Conservation (phyloP, 2,888 invertebrate genomes). For the Tridacna gigas region DNA sequence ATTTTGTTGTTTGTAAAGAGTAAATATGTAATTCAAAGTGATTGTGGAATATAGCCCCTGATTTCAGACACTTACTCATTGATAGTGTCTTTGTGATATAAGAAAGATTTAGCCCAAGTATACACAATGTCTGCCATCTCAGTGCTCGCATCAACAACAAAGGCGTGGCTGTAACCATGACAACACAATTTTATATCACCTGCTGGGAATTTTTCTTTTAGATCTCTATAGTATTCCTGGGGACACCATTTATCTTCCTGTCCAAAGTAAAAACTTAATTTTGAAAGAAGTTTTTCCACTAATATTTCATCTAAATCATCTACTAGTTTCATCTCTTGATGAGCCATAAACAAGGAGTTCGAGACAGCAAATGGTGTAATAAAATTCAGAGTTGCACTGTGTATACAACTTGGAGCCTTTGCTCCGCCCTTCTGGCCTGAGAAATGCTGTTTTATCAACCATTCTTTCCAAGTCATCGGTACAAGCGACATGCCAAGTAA, state of each 20-base stretch:
- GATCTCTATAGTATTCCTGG: constrained; percentile 88
- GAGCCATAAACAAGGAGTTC: constrained; percentile 79
- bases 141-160: constrained; percentile 88
- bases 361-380: constrained; percentile 80
- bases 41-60: no score
- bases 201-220: constrained; percentile 88
- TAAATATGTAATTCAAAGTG: no score
- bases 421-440: constrained; percentile 40
- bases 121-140: constrained; percentile 83
- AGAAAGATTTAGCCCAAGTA: constrained; percentile 68
- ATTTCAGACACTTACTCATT: no score
- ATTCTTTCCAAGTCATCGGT: constrained; percentile 69
- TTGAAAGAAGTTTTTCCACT: constrained; percentile 87
- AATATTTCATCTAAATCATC: constrained; percentile 88
- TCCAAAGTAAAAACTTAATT: constrained; percentile 93
- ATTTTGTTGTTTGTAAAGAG: no score
- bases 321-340: constrained; percentile 91
- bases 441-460: constrained; percentile 81
- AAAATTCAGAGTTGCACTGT: constrained; percentile 80
- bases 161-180: constrained; percentile 90
- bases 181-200: constrained; percentile 88
- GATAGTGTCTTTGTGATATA: constrained; percentile 14
- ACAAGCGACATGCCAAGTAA: constrained; percentile 78
- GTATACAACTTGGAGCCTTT: constrained; percentile 77
- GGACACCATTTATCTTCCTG: constrained; percentile 94